phyloP scores from a whole-genome alignment of 2,797 vertebrate species.

The Danio tinwini region DNA sequence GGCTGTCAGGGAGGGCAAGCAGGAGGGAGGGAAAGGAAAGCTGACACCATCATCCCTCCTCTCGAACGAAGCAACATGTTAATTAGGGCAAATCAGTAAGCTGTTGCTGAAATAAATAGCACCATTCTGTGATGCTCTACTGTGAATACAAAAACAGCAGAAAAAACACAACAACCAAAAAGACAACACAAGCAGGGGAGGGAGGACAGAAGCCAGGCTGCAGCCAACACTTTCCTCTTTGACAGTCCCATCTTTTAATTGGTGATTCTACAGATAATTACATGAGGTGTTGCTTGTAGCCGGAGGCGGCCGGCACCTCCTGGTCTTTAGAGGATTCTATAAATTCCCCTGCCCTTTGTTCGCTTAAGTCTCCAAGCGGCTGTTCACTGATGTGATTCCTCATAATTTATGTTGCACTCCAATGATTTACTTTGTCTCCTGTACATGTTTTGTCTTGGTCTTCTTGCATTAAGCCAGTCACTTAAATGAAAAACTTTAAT shows the following conservation, averaged over 20 bases:
- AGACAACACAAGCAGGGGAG: conserved; percentile 28
- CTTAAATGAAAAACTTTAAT: not conserved
- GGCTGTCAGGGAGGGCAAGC: conserved; percentile 63
- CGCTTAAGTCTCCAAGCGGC: conserved; percentile 35
- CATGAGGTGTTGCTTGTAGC: conserved; percentile 64
- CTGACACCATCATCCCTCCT: conserved; percentile 67
- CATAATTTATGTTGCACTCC: conserved; percentile 1
- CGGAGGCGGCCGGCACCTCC: conserved; percentile 53
- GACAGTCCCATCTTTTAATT: conserved; percentile 67
- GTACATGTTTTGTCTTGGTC: not conserved
- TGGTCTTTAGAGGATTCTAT: conserved; percentile 58
- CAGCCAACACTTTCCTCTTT: conserved; percentile 46
- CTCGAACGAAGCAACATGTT: conserved; percentile 70
- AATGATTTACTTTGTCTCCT: conserved; percentile 4
- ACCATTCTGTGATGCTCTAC: conserved; percentile 66
- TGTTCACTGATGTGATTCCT: conserved; percentile 32
- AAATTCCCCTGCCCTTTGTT: conserved; percentile 63
- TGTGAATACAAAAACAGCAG: conserved; percentile 37
- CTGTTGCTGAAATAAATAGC: conserved; percentile 69
- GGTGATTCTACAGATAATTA: conserved; percentile 69
- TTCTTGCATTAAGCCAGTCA: not conserved
- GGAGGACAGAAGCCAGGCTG: conserved; percentile 53
- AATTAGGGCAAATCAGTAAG: conserved; percentile 75
- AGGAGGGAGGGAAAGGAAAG: conserved; percentile 65
- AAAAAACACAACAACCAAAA: conserved; percentile 51